Evolutionary conservation across 2,888 invertebrate genomes (phyloP).

Genomic region (Cybosia mesomella): DNA sequence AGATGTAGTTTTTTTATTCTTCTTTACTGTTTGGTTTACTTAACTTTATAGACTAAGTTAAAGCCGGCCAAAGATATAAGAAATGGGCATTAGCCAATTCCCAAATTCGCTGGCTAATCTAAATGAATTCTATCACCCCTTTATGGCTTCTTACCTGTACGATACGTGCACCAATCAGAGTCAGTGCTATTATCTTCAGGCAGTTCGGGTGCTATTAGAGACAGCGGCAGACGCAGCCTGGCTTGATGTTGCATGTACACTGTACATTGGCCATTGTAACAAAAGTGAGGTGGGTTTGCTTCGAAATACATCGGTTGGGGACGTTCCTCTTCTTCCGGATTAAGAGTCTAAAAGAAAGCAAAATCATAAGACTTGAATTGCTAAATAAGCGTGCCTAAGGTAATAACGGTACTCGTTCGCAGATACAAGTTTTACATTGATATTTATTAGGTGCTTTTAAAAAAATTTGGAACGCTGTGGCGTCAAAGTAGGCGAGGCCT

Average conservation of each 20-base stretch:
- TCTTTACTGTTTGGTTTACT: no score
- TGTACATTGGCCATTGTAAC: conserved; percentile 75
- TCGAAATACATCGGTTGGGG: conserved; percentile 58
- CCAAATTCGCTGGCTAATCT: no score
- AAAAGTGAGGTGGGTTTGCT: conserved; percentile 77
- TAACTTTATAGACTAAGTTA: no score
- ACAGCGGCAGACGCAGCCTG: conserved; percentile 72
- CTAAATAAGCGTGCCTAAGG: background rate
- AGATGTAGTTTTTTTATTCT: no score
- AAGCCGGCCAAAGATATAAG: no score
- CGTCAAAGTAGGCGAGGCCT: background rate
- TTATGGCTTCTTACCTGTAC: conserved; percentile 59
- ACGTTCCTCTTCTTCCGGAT: conserved; percentile 57
- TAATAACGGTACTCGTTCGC: background rate
- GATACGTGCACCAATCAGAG: conserved; percentile 89
- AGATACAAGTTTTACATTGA: background rate
- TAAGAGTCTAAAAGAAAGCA: conserved; percentile 24
- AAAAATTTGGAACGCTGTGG: background rate
- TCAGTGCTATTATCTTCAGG: conserved; percentile 70
- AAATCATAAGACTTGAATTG: background rate
- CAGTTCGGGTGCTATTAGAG: conserved; percentile 70
- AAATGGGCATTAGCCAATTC: no score
- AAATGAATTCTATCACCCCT: background rate
- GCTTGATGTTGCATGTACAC: conserved; percentile 79
- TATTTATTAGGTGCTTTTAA: background rate